These are phyloP conservation scores for Macrotis lagotis DNA, from an alignment of 2,113 vertebrate genomes.

Conservation along the genomic window DNA sequence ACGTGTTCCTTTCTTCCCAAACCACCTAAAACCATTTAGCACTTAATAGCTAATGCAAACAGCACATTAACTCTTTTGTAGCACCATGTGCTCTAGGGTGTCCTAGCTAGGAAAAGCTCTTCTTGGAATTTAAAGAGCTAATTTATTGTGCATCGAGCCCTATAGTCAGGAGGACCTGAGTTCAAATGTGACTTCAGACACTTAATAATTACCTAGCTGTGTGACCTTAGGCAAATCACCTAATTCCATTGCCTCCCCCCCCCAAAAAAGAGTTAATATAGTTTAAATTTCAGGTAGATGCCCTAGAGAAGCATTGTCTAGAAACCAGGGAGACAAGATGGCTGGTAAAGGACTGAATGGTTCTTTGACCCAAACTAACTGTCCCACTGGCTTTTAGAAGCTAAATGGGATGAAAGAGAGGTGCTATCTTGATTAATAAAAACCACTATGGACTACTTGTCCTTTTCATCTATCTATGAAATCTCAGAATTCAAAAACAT, in stretches of 20 bases:
- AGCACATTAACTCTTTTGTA: constrained; percentile 24
- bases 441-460: not conserved
- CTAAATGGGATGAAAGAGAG: not conserved
- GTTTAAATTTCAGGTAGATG: not conserved
- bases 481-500: not conserved
- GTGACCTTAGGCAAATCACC: no score
- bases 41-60: not conserved
- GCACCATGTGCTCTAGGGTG: not conserved
- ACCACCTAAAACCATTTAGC: not conserved
- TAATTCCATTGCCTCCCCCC: no score
- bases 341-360: not conserved
- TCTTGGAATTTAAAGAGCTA: constrained; percentile 9
- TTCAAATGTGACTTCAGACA: no score
- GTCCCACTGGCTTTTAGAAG: not conserved
- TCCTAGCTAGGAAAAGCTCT: not conserved
- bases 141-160: no score
- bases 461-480: not conserved
- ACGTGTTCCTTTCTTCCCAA: not conserved
- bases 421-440: not conserved
- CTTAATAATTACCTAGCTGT: no score
- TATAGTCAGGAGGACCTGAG: no score
- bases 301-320: not conserved
- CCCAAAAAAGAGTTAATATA: no score
- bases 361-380: not conserved
- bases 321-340: not conserved